Evolutionary conservation across 2,888 invertebrate genomes (phyloP).

Genomic region (Diarsia dahlii): DNA sequence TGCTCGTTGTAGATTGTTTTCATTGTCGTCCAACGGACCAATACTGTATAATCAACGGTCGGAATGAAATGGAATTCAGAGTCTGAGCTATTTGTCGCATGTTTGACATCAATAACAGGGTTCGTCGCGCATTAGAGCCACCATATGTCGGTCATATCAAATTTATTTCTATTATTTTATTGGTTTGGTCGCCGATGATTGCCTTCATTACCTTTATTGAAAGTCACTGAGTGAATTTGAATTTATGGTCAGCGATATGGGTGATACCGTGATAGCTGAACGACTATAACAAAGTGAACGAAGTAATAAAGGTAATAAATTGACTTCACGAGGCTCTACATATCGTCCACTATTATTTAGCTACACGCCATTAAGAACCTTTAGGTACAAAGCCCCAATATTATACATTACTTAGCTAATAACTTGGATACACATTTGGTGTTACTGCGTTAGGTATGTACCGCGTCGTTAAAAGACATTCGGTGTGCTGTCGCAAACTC

Average conservation of each 20-base stretch:
- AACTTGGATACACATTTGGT: constrained; percentile 39
- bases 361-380: constrained; percentile 57
- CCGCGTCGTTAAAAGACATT: constrained; percentile 72
- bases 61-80: constrained; percentile 86
- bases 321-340: constrained; percentile 77
- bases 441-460: constrained; percentile 29
- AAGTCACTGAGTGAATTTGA: constrained; percentile 89
- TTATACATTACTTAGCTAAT: constrained; percentile 50
- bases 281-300: constrained; percentile 88
- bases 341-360: constrained; percentile 73
- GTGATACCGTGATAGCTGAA: constrained; percentile 88
- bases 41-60: constrained; percentile 89
- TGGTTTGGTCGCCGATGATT: constrained; percentile 87
- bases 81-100: constrained; percentile 89
- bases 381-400: constrained; percentile 37
- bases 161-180: constrained; percentile 91
- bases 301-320: constrained; percentile 88
- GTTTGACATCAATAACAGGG: constrained; percentile 91
- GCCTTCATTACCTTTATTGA: constrained; percentile 90
- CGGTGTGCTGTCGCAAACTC: constrained; percentile 63
- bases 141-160: constrained; percentile 91
- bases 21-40: constrained; percentile 88
- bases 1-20: constrained; percentile 86
- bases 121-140: constrained; percentile 87
- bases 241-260: constrained; percentile 88